Evolutionary conservation across 2,888 invertebrate species (phyloP), one percentile per base, ranked within the genome.

Genomic region (Macropis europaea): DNA sequence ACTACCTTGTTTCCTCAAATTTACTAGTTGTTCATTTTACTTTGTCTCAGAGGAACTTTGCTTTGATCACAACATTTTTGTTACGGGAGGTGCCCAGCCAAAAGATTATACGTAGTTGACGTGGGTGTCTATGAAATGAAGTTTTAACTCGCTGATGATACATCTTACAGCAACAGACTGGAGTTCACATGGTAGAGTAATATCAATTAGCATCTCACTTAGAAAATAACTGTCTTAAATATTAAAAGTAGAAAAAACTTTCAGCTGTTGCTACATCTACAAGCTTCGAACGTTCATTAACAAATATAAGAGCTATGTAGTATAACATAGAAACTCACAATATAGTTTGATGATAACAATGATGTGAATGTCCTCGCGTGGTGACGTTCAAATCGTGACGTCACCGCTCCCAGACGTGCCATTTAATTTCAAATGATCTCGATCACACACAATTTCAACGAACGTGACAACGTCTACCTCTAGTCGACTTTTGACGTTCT

Each of bases 311-410:
- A 32, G 34, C 3, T 13, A 7, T 28, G 45, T 56, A 52, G n/a
- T 24, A 38, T 75, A 62, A 74, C 50, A 52, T 43, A 38, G 15
- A 19, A 54, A 72, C 75, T 75, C 73, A 77, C 77, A 43, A 56
- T 77, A 50, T 50, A 45, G 42, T 47, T 22, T 34, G 57, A 72
- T 42, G 63, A 26, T 38, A 53, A 72, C 36, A 57, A 50, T 36
- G 64, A 45, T 50, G 43, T 43, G 66, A 70, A 66, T 69, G 69
- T 50, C 64, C 64, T 60, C 47, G 60, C 67, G 74, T 64, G 63
- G 79, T 78, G 75, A 82, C 63, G 78, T 75, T 75, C 59, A 54
- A 61, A 59, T 22, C 42, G 59, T 81, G 82, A 84, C 76, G 76
- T 84, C 84, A 81, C 81, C 50, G 75, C 60, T 50, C 52, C 22